phyloP scores from a whole-genome alignment of 2,797 vertebrate genomes.

The Iguana delicatissima region DNA sequence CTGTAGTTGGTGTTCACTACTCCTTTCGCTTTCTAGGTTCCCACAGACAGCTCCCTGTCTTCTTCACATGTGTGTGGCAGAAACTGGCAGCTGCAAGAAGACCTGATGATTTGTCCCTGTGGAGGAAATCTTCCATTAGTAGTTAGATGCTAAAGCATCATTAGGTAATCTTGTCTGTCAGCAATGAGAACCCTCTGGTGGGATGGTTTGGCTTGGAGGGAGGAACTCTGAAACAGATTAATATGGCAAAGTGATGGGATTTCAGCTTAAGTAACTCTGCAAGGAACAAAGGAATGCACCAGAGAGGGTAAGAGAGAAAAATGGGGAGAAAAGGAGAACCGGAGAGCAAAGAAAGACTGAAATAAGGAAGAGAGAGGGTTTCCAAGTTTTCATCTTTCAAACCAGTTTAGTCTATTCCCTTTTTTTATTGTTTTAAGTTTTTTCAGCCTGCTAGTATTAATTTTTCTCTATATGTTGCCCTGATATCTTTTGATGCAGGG shows the following conservation, averaged over 20 bases:
- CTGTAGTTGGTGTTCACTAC: background rate
- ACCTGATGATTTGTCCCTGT: background rate
- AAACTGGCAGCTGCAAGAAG: background rate
- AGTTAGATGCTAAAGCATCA: background rate
- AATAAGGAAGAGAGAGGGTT: background rate
- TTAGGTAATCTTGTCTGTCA: background rate
- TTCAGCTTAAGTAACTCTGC: background rate
- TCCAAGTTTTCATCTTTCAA: too few species aligned
- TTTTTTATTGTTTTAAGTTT: too few species aligned
- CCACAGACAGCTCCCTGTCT: background rate
- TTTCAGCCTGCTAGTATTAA: too few species aligned
- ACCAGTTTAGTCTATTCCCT: too few species aligned
- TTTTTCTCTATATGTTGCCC: too few species aligned
- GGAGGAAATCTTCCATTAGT: background rate
- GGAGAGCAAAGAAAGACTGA: too few species aligned
- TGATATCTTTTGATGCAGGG: too few species aligned
- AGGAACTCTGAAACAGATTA: background rate
- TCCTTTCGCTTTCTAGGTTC: background rate
- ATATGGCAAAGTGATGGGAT: background rate
- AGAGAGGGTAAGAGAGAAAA: accelerated
- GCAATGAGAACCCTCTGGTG: background rate
- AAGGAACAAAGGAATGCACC: background rate
- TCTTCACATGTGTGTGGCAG: background rate
- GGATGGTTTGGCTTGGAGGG: background rate
- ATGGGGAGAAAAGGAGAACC: background rate